phyloP scores from a whole-genome alignment of 2,113 vertebrate species.

The Barnardius zonarius region DNA sequence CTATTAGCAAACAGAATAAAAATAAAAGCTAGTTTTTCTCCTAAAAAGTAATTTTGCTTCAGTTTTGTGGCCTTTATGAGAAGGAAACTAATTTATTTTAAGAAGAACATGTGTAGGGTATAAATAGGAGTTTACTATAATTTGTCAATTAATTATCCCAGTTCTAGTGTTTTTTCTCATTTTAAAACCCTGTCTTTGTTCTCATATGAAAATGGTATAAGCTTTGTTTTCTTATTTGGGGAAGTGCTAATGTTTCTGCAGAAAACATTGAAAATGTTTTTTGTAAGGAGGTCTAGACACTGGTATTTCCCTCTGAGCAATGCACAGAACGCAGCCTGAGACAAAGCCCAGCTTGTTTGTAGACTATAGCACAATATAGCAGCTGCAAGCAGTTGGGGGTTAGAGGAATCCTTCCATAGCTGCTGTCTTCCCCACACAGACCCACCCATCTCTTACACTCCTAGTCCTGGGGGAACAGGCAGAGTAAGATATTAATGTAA shows the following conservation, averaged over 20 bases:
- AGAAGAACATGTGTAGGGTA: not conserved
- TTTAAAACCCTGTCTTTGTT: not conserved
- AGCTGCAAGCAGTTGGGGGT: constrained; percentile 64
- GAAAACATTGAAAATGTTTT: not conserved
- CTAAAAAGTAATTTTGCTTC: not conserved
- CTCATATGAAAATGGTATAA: not conserved
- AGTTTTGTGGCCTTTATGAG: not conserved
- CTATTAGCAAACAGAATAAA: not conserved
- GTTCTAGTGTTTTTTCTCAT: not conserved
- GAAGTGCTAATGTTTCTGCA: not conserved
- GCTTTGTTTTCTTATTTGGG: not conserved
- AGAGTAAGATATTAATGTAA: not conserved
- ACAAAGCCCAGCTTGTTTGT: constrained; percentile 64
- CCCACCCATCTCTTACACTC: not conserved
- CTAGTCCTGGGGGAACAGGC: not conserved
- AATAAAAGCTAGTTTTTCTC: not conserved
- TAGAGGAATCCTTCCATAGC: not conserved
- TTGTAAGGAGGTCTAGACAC: not conserved
- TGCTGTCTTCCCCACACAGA: not conserved
- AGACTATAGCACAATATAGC: constrained; percentile 8
- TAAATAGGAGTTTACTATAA: not conserved
- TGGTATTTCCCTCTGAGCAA: not conserved
- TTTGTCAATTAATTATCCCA: not conserved
- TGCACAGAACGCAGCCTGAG: not conserved
- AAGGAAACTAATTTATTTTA: not conserved